Evolutionary conservation across 2,113 vertebrate species (phyloP), one percentile per base, ranked within the genome.

Genomic region (Microcebus murinus): DNA sequence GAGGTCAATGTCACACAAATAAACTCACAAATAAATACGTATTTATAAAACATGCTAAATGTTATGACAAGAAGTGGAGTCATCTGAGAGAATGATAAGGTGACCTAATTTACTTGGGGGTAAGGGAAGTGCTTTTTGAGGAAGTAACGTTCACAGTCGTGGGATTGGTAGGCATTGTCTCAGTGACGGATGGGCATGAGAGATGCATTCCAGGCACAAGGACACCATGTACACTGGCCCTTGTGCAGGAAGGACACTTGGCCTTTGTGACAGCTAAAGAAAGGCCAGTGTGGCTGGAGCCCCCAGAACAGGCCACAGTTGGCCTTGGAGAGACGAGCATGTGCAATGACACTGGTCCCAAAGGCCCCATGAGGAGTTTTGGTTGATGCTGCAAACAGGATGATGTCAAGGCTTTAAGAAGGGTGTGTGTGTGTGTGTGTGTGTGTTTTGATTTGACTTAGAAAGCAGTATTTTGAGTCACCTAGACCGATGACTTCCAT

Each of bases 321-420:
- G 70, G 42, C 59, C 68, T 34, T 31, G n/a, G 50, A 4, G 70
- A 74, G 23, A 15, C 10, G 29, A 31, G 4, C 34, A 25, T 8
- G 25, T 52, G 5, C 48, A 48, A 8, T 36, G 2, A 48, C 4
- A 4, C 21, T 2, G 31, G n/a, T 52, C n/a, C 77, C 20, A 6
- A 86, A 77, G 83, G 42, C 15, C 12, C 48, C 17, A 18, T 29
- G 4, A 15, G 17, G 36, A n/a, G 27, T 63, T 59, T 12, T 21
- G 42, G 20, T 17, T 82, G 83, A 89, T 90, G 76, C 36, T 87
- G 45, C 81, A 90, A 82, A 17, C 36, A 95, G 27, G 4, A 39
- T 79, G 68, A 94, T 17, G 52, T 48, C 20, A 63, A 84, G 82
- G 76, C 20, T 36, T 83, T 73, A 84, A 48, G 29, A 31, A 45